phyloP scores from a whole-genome alignment of 1,140 invertebrate genomes.

The Drosophila takahashii region DNA sequence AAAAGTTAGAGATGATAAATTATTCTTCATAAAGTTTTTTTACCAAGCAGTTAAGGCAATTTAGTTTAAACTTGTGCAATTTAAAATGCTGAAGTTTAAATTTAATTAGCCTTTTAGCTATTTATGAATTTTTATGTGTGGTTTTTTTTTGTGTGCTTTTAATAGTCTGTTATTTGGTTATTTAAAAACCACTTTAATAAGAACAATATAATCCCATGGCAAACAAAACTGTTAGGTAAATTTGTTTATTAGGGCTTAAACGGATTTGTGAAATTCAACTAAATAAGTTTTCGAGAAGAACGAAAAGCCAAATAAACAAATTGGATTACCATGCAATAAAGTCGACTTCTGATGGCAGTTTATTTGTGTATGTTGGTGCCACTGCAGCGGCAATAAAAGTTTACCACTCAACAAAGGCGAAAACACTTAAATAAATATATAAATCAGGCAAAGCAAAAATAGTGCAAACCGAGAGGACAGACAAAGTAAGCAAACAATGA shows the following conservation, averaged over 20 bases:
- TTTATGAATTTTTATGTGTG: background rate
- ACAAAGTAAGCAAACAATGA: slow-evolving; percentile 50
- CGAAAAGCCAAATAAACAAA: slow-evolving; percentile 20
- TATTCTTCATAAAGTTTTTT: background rate
- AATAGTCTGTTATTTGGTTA: background rate
- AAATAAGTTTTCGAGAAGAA: slow-evolving; percentile 2
- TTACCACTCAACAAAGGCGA: slow-evolving; percentile 37
- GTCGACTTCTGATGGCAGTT: slow-evolving; percentile 19
- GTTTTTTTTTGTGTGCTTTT: background rate
- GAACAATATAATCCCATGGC: too few relatives aligned
- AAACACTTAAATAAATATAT: slow-evolving; percentile 58
- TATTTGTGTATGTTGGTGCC: slow-evolving; percentile 38
- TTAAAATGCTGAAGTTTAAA: background rate
- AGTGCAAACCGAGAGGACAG: slow-evolving; percentile 26
- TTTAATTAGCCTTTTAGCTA: background rate
- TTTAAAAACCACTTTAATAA: background rate
- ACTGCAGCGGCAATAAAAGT: slow-evolving; percentile 47
- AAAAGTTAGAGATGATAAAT: background rate
- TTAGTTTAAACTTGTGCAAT: too few relatives aligned
- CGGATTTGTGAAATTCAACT: slow-evolving; percentile 2
- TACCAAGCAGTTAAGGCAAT: background rate
- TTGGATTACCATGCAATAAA: slow-evolving; percentile 18
- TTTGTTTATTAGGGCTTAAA: background rate
- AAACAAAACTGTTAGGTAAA: background rate
- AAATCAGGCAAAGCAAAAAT: slow-evolving; percentile 40